Percentiles rank a stretch among this genome's conserved stretches.
phyloP scores from a whole-genome alignment of 2,797 vertebrate species.

The Cyclopterus lumpus region DNA sequence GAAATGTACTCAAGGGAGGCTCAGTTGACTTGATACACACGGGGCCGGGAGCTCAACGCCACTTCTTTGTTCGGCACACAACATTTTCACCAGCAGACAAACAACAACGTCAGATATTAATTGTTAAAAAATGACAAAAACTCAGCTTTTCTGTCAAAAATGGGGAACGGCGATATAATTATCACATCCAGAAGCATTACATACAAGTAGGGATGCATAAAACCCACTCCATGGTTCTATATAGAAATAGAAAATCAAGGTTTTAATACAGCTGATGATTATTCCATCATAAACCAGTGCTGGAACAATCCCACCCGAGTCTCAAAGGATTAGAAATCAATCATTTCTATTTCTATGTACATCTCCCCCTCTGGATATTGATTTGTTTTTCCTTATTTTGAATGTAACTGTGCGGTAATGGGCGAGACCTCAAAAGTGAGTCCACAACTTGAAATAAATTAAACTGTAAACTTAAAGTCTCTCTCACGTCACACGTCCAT shows the following conservation, averaged over 20 bases:
- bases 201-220: constrained; percentile 63
- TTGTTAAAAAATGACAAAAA: constrained; percentile 68
- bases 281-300: constrained; percentile 29
- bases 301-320: constrained; percentile 31
- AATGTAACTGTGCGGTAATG: constrained; percentile 10
- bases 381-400: constrained; percentile 23
- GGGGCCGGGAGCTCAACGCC: constrained; percentile 15
- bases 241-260: constrained; percentile 49
- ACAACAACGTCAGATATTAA: constrained; percentile 52
- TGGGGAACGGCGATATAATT: constrained; percentile 42
- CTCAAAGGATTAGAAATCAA: constrained; percentile 31
- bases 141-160: constrained; percentile 39
- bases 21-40: constrained; percentile 24
- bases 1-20: constrained; percentile 6
- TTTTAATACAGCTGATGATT: constrained; percentile 27
- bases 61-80: constrained; percentile 50
- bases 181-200: constrained; percentile 48
- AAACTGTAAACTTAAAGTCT: constrained; percentile 43
- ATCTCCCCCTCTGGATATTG: constrained; percentile 24
- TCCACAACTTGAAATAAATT: constrained; percentile 32
- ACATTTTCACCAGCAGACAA: constrained; percentile 63
- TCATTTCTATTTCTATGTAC: constrained; percentile 42
- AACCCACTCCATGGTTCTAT: constrained; percentile 40
- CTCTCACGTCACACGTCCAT: constrained; percentile 34
- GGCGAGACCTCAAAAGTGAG: constrained; percentile 31